Percentiles rank a stretch among this genome's conserved stretches.
Evolutionary conservation across 2,888 invertebrate genomes (phyloP).

Genomic region (Drosophila percnosoma): DNA sequence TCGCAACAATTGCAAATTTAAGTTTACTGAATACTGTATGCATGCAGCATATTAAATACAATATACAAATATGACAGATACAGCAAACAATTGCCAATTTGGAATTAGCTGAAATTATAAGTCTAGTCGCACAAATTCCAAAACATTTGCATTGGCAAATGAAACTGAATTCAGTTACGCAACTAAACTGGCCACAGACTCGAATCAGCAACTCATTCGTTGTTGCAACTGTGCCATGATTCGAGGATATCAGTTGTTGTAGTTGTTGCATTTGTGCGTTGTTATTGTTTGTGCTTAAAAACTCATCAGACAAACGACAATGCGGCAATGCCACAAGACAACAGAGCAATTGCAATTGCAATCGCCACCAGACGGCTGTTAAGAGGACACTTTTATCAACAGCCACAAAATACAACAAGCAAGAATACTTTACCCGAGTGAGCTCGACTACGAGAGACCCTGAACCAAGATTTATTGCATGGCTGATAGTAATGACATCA

Average conservation of each 20-base stretch:
- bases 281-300: conserved; percentile 80
- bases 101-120: conserved; percentile 22
- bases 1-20: conserved; percentile 3
- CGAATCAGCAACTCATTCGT: conserved; percentile 15
- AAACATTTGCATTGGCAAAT: conserved; percentile 62
- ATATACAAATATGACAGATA: conserved; percentile 24
- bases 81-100: conserved; percentile 37
- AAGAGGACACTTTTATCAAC: conserved; percentile 62
- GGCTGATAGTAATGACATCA: neutral
- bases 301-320: conserved; percentile 78
- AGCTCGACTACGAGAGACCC: neutral
- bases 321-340: conserved; percentile 45
- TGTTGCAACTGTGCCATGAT: conserved; percentile 35
- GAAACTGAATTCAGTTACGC: conserved; percentile 69
- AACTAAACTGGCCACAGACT: conserved; percentile 60
- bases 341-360: conserved; percentile 39
- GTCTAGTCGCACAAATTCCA: conserved; percentile 44
- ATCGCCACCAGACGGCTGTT: conserved; percentile 44
- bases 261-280: conserved; percentile 54
- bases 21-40: conserved; percentile 1
- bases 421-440: neutral
- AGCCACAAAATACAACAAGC: conserved; percentile 38
- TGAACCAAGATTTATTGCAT: neutral
- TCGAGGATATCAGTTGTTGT: conserved; percentile 16
- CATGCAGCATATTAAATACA: conserved; percentile 12